Conservation (phyloP, 2,888 invertebrate genomes). For the Carterocephalus palaemon region DNA sequence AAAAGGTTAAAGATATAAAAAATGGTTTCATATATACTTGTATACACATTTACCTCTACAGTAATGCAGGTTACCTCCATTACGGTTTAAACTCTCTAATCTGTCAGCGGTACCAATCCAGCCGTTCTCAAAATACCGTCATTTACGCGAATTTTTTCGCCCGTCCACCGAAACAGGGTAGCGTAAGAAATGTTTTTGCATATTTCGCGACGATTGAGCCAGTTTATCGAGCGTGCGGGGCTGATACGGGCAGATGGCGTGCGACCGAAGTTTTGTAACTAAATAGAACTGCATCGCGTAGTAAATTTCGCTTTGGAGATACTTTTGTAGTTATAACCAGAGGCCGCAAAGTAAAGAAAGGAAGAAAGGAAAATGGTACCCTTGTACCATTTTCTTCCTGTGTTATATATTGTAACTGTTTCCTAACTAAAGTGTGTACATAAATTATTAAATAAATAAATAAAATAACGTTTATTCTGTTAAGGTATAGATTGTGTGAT, state of each 20-base stretch:
- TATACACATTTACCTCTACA: too few relatives aligned
- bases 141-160: constrained; percentile 19
- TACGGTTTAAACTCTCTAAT: neutral
- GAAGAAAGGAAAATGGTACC: too few relatives aligned
- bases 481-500: too few relatives aligned
- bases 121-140: neutral
- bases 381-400: too few relatives aligned
- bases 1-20: too few relatives aligned
- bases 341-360: neutral
- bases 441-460: too few relatives aligned
- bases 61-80: too few relatives aligned
- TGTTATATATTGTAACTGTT: too few relatives aligned
- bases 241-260: constrained; percentile 15
- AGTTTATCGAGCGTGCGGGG: constrained; percentile 32
- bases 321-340: constrained; percentile 1
- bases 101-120: constrained; percentile 5
- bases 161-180: constrained; percentile 6
- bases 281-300: constrained; percentile 19
- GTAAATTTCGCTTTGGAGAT: constrained; percentile 12
- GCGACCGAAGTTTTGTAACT: constrained; percentile 20
- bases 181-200: constrained; percentile 23
- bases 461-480: too few relatives aligned
- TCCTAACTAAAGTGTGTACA: too few relatives aligned
- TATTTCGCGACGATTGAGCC: constrained; percentile 31
- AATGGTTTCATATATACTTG: too few relatives aligned